Base-by-base conservation (phyloP, 2,888 invertebrate species). In the Elegia similella region DNA sequence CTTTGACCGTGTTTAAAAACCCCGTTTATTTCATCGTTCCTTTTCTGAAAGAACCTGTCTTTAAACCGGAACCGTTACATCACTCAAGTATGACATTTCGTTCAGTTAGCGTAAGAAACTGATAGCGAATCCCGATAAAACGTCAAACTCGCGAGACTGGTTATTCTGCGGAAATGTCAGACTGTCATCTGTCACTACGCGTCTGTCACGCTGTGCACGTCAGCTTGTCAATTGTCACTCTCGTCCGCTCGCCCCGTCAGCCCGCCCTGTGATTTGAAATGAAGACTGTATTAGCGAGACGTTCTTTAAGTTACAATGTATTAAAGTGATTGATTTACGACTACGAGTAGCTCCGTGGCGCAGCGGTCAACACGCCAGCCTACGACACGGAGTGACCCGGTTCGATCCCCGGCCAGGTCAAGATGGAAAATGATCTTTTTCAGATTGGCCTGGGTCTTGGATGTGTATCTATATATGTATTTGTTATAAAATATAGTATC, bases 121-220 rank as follows among this genome's bases (percentile, higher is more conserved):
- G 38, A 38, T 38, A 38, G 38, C 38, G 6, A 38, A 46, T 46
- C 7, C 12, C 46, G 46, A 29, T 46, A 46, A 44, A 17, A 44
- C 17, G 13, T 44, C 44, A 47, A 32, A 34, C 34, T n/a, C 16
- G 8, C 6, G 10, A 34, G 7, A 50, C 50, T 34, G 34, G 34
- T 50, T 50, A 10, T n/a, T 12, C 17, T 17, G 50, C 50, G 34
- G 50, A 38, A 50, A 50, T 32, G 30, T 50, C 50, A 38, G 12
- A 6, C 50, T 50, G 38, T 50, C 50, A 50, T 34, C 50, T 50
- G 50, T 50, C 50, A 50, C 50, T 17, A 16, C 50, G 34, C 6
- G 12, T 50, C 50, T 50, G 34, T 50, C 50, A 50, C 50, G 50
- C 50, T 50, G 12, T 32, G 15, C 10, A 48, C 48, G 48, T 48